Evolutionary conservation across 2,113 vertebrate genomes (phyloP), one percentile per base, ranked within the genome.

Genomic region (Barnardius zonarius): DNA sequence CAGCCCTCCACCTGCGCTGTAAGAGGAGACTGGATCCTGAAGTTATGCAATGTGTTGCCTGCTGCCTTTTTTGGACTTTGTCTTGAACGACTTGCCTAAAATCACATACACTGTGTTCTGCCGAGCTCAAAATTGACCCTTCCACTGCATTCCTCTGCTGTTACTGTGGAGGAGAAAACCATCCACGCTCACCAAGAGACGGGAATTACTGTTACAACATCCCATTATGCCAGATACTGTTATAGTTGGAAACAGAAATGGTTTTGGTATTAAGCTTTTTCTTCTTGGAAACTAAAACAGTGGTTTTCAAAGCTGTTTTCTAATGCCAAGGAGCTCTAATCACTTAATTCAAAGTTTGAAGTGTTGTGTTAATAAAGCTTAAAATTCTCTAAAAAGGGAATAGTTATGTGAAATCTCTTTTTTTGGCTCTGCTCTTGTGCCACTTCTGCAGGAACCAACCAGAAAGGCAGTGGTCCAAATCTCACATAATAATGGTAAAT

Each of bases 131-230:
- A 90, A 41, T 46, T 80, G 55, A 81, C 59, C 73, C 90, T 86
- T 95, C 37, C 63, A 88, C 67, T 86, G 84, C 95, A 96, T 95
- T 92, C 90, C 51, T 94, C 55, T 83, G 68, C 70, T 83, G 28
- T 75, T 86, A 57, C 25, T 52, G 51, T 41, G 77, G 76, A 92
- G 44, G 49, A 90, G 55, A 91, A 81, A 90, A 69, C 52, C 51
- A 44, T 90, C 85, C 90, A 64, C 51, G 5, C 67, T 92, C 79
- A 88, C 59, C 43, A 51, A 86, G 82, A 95, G 82, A 33, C 0
- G 0, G 61, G 88, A 90, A 88, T 96, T 93, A 49, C 64, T 92
- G 76, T 88, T 88, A 78, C 77, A 94, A 68, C 86, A 82, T 90
- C 68, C 64, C 20, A 2, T 88, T 94, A 75, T 95, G 77, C 76